Evolutionary conservation across 1,140 invertebrate species (phyloP), one percentile per base, ranked within the genome.

Genomic region (Drosophila busckii): DNA sequence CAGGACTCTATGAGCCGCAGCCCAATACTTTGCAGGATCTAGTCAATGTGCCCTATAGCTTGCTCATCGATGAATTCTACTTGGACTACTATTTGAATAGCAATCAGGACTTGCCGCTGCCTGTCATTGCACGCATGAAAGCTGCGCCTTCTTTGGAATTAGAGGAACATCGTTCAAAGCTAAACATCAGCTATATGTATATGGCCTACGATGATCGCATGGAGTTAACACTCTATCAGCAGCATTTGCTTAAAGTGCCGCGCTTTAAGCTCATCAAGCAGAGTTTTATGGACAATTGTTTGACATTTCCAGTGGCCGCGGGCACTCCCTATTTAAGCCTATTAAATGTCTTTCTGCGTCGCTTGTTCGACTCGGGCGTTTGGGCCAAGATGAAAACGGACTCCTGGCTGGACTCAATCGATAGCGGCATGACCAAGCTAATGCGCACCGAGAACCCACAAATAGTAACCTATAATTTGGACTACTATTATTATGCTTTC

Each of bases 131-230:
- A 1, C n/a, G n/a, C n/a, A 32, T 12, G 17, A 7, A 2, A 29
- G 17, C 16, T 2, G 8, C 8, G 1, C 2, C 13, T 15, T 2
- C 7, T 2, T 8, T 9, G 3, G 13, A 32, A 7, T n/a, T 52
- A 6, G 22, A 45, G 3, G 1, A n/a, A n/a, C n/a, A n/a, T n/a
- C n/a, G n/a, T n/a, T n/a, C 19, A 3, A 1, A 15, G 0, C 32
- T 80, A 0, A 78, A 80, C 23, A 52, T n/a, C 0, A 60, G 28
- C 5, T 68, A 29, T 3, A 64, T 80, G n/a, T 68, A 65, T 16
- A n/a, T 26, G 2, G 1, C 2, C 3, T 61, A 34, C 35, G 34
- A 49, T 1, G 73, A 80, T 28, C 68, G 73, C 3, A 7, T 68
- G 17, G 68, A 61, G 0, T 28, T 45, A 2, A 10, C 54, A 10